Conservation (phyloP, 2,888 invertebrate genomes). For the Pachydiplax longipennis region DNA sequence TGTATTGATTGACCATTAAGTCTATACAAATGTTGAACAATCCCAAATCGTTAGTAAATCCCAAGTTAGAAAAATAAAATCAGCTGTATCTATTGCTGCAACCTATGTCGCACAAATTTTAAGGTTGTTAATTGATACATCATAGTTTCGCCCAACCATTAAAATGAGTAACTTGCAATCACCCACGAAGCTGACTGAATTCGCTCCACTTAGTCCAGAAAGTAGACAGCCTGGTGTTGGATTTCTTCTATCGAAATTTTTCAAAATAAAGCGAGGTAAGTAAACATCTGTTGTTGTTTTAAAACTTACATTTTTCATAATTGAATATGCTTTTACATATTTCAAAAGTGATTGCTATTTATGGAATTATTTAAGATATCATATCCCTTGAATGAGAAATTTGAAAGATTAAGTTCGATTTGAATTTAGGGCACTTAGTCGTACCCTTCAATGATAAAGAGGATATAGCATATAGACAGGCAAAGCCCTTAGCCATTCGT, state of each 20-base stretch:
- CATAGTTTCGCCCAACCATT: neutral
- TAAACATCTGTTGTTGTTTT: slow-evolving; percentile 51
- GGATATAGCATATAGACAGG: too few species aligned
- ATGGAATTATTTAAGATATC: too few species aligned
- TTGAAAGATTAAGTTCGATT: too few species aligned
- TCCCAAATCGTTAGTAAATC: neutral
- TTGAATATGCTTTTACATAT: neutral
- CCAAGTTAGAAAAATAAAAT: neutral
- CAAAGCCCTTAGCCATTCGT: too few species aligned
- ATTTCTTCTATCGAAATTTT: slow-evolving; percentile 77
- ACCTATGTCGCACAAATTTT: neutral
- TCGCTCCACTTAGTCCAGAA: slow-evolving; percentile 79
- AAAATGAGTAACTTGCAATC: slow-evolving; percentile 65
- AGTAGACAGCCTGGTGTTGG: slow-evolving; percentile 75
- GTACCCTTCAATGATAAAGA: too few species aligned
- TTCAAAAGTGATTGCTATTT: neutral
- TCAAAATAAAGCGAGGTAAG: slow-evolving; percentile 71
- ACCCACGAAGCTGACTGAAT: slow-evolving; percentile 76
- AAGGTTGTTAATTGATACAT: neutral
- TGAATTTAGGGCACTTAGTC: too few species aligned
- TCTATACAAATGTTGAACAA: neutral
- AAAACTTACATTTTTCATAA: neutral
- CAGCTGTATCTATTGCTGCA: neutral
- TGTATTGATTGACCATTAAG: neutral
- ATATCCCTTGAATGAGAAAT: too few species aligned